Base-by-base conservation (phyloP, 2,888 invertebrate genomes). In the Polietes domitor region DNA sequence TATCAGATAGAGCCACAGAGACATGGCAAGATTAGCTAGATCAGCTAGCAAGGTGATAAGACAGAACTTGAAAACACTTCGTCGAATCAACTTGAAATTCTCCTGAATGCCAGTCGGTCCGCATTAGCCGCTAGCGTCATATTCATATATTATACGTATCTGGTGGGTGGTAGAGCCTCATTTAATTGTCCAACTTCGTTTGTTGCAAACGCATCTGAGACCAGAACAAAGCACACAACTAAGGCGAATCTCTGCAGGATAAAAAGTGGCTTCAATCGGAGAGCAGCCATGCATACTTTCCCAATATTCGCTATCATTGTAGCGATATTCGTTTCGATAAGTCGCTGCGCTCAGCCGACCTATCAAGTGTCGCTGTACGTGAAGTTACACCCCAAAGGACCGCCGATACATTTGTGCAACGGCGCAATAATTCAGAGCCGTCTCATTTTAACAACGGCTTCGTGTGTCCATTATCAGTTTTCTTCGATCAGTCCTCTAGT, bases 381-480 rank as follows among this genome's bases (percentile, higher is more conserved):
- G 5, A 85, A 87, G 32, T 75, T 82, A 21, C 86, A 86, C 70
- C 82, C 83, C 0, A 74, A 76, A 5, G 83, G 63, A 55, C 68
- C 81, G 7, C 86, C 86, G 0, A 65, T 85, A 58, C 88, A 88
- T 73, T 28, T 86, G 19, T 89, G 89, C 61, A 89, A 88, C 78
- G 89, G 89, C 15, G 83, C 72, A 5, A 87, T 89, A 41, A 83
- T 89, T 0, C 87, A 87, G n/a, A 88, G 88, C 72, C 86, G 86
- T 43, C 65, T 88, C 9, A 86, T 89, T 32, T 28, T 89, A 24
- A 89, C 89, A 4, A 85, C 89, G 15, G 89, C 89, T 0, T 79
- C 77, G 17, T 89, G 89, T 82, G 47, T 88, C 6, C 82, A 86
- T 76, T 81, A 87, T 32, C 82, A 85, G 37, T 80, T 83, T 24